phyloP scores from a whole-genome alignment of 1,140 invertebrate species.

The Drosophila lini region DNA sequence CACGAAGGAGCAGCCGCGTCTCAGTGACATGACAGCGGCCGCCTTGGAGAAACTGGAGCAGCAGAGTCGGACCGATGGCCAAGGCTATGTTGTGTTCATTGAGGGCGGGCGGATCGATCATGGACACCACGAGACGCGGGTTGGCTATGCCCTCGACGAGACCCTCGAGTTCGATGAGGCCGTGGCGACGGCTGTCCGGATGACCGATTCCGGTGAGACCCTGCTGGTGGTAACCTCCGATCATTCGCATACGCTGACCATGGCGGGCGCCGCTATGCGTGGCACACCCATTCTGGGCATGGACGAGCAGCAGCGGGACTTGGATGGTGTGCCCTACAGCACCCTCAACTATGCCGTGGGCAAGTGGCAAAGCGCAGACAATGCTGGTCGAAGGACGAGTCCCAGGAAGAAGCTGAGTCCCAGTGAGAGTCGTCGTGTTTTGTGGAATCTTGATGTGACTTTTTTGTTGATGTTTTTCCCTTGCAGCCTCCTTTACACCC shows the following conservation, averaged over 20 bases:
- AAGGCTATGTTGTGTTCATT: constrained; percentile 88
- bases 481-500: constrained; percentile 82
- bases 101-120: constrained; percentile 90
- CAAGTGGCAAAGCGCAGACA: constrained; percentile 85
- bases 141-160: constrained; percentile 88
- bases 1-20: constrained; percentile 88
- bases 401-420: constrained; percentile 48
- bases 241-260: constrained; percentile 88
- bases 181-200: constrained; percentile 86
- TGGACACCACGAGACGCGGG: constrained; percentile 88
- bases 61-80: constrained; percentile 79
- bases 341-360: constrained; percentile 89
- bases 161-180: constrained; percentile 89
- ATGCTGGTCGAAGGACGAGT: constrained; percentile 52
- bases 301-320: constrained; percentile 44
- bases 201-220: constrained; percentile 87
- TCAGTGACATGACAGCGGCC: constrained; percentile 90
- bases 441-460: not conserved
- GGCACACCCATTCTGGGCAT: constrained; percentile 88
- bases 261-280: constrained; percentile 88
- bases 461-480: not conserved
- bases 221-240: constrained; percentile 89
- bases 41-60: constrained; percentile 87
- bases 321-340: constrained; percentile 86
- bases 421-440: constrained; percentile 37